Evolutionary conservation across 2,797 vertebrate species (phyloP), one percentile per base, ranked within the genome.

Genomic region (Microchirus variegatus): DNA sequence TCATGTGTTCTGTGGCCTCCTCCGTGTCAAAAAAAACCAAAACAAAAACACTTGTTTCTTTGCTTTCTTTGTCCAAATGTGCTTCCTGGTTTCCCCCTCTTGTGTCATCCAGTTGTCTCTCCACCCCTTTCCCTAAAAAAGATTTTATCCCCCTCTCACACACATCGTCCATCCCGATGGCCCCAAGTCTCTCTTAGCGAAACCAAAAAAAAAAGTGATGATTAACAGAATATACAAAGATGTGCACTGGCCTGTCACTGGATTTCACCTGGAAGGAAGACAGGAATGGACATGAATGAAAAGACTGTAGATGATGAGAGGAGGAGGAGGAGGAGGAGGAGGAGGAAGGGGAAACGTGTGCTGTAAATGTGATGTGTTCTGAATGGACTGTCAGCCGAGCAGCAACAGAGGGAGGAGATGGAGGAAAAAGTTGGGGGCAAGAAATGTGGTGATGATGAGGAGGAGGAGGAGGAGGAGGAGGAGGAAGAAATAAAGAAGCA

Each of bases 361-460:
- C 44, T 65, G 40, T 77, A 56, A 82, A 77, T 22, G 69, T 70
- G 48, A 75, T 78, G 77, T 90, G 77, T 87, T 87, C 75, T 81
- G 80, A 86, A 87, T 81, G 86, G 87, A 90, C 71, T 86, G 76
- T 91, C 89, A 80, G 73, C 88, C 69, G 63, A 88, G 80, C 87
- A 86, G 81, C 90, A 65, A 68, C 83, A 84, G 54, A 82, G 84
- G 83, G 79, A 91, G 83, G 80, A 83, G 65, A 76, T 73, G 86
- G 67, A 87, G 90, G 83, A 91, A 84, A 92, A 50, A 15, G n/a
- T n/a, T 51, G 16, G 35, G 50, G 44, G 16, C n/a, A 10, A 45
- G 44, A 10, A 9, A 10, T 15, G 14, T 9, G n/a, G 87, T 63
- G 81, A 71, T 84, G 82, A 60, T 80, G 78, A 67, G 77, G 66